A percentile compares a stretch with the other conserved stretches of the same genome.
Conservation (phyloP, 2,797 vertebrate genomes). For the Pogoniulus pusillus region DNA sequence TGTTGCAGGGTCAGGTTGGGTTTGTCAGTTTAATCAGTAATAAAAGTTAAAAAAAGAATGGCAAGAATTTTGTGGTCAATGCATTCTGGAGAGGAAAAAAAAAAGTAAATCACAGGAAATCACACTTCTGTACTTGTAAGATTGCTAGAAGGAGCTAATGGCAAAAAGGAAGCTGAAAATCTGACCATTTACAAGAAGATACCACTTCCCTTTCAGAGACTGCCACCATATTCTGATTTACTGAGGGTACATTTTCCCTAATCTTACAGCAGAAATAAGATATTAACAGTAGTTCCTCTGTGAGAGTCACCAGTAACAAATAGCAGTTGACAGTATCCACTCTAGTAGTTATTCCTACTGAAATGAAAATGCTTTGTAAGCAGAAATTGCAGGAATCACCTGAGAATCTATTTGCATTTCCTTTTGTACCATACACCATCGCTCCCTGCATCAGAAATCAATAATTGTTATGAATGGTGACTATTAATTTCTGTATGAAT, state of each 20-base stretch:
- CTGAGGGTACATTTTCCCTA: not conserved
- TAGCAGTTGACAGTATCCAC: not conserved
- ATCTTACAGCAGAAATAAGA: not conserved
- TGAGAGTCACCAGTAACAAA: not conserved
- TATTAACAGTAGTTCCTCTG: not conserved
- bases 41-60: not conserved
- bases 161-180: conserved; percentile 56
- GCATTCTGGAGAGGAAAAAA: not conserved
- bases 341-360: not conserved
- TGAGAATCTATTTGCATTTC: not conserved
- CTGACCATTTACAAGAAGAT: conserved; percentile 20
- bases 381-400: not conserved
- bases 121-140: not conserved
- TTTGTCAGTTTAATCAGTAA: not conserved
- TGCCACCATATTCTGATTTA: conserved; percentile 49
- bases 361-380: not conserved
- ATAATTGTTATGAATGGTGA: too few species aligned
- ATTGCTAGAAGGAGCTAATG: conserved; percentile 46
- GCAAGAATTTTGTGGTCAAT: not conserved
- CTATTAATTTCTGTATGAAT: too few species aligned
- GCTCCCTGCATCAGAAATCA: too few species aligned
- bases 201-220: conserved; percentile 39
- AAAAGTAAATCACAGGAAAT: conserved; percentile 23
- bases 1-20: too few species aligned
- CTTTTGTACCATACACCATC: not conserved